A percentile compares a stretch with the other conserved stretches of the same genome.
phyloP scores from a whole-genome alignment of 2,113 vertebrate genomes.

The Engystomops pustulosus region DNA sequence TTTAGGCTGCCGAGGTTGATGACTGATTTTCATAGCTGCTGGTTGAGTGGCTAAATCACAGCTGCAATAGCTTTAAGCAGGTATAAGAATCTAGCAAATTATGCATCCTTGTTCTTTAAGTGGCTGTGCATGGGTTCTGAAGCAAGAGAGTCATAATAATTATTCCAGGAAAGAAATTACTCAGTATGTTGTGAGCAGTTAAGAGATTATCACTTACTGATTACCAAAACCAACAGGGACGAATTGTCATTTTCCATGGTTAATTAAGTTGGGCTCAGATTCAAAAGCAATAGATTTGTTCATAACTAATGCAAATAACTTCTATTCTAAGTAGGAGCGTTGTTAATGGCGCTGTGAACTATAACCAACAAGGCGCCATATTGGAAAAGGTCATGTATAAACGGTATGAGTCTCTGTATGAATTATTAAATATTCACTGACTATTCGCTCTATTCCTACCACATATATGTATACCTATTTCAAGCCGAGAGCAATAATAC shows the following conservation, averaged over 20 bases:
- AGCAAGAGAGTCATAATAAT: constrained; percentile 54
- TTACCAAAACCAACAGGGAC: constrained; percentile 56
- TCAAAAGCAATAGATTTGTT: constrained; percentile 49
- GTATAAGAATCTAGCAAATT: constrained; percentile 56
- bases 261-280: constrained; percentile 53
- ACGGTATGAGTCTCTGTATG: too few relatives aligned
- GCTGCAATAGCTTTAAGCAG: constrained; percentile 56
- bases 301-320: constrained; percentile 46
- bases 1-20: constrained; percentile 49
- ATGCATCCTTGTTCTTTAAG: constrained; percentile 58
- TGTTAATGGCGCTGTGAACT: neutral
- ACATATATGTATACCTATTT: neutral
- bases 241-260: constrained; percentile 56
- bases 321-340: constrained; percentile 3
- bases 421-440: neutral
- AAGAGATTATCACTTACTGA: constrained; percentile 59
- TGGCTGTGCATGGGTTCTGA: constrained; percentile 52
- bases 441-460: neutral
- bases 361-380: neutral
- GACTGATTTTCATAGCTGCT: constrained; percentile 54
- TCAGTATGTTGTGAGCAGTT: constrained; percentile 59
- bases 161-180: constrained; percentile 54
- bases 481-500: neutral
- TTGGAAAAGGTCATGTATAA: neutral
- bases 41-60: constrained; percentile 58